Percentiles rank a stretch among this genome's conserved stretches.
Conservation (phyloP, 2,888 invertebrate genomes). For the Sturmia bella region DNA sequence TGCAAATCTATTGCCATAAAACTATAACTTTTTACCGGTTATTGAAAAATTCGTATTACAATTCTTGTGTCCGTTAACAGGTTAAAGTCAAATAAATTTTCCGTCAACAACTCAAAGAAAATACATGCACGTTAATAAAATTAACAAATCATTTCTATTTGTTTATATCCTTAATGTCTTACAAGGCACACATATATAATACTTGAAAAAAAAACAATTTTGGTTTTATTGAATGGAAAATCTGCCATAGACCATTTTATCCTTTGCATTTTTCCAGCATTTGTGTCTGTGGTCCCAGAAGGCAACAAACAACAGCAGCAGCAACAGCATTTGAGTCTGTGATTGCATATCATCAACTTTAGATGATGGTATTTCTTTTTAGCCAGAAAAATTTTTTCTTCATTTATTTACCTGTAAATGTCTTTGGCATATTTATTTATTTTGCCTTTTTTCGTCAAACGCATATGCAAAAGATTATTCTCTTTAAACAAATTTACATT, state of each 20-base stretch:
- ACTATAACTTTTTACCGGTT: no score
- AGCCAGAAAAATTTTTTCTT: conserved; percentile 4
- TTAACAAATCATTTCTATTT: conserved; percentile 47
- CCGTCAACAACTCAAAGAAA: not conserved
- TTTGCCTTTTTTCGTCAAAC: not conserved
- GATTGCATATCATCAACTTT: conserved; percentile 62
- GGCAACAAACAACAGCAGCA: no score
- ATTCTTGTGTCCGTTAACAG: not conserved
- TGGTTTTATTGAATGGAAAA: conserved; percentile 12
- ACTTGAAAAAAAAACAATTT: conserved; percentile 7
- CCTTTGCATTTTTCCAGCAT: conserved; percentile 43
- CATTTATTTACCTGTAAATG: conserved; percentile 7
- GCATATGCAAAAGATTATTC: conserved; percentile 20
- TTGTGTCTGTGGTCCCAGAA: conserved; percentile 28
- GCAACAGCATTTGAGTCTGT: conserved; percentile 39
- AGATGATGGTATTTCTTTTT: conserved; percentile 31
- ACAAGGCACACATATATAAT: conserved; percentile 39
- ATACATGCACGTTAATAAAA: not conserved
- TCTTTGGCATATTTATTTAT: conserved; percentile 33
- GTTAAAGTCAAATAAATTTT: conserved; percentile 20
- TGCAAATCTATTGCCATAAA: no score
- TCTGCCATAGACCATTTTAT: conserved; percentile 51
- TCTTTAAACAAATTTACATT: conserved; percentile 44
- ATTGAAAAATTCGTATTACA: not conserved
- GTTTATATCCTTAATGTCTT: conserved; percentile 38